Conservation (phyloP, 2,113 vertebrate genomes). For the Cephalopterus ornatus region DNA sequence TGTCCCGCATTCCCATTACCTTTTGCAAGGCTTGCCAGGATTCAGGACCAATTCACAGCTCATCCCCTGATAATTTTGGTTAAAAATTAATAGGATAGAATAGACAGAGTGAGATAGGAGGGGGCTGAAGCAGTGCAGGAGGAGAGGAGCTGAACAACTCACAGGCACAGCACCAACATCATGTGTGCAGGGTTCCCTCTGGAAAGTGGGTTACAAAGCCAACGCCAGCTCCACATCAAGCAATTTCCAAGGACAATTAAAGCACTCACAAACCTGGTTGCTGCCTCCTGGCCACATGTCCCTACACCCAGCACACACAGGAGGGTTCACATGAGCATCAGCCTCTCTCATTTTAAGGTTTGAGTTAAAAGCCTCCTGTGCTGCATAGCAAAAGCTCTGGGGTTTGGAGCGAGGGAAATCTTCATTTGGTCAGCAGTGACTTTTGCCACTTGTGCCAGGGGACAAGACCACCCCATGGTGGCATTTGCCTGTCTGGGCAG, state of each 20-base stretch:
- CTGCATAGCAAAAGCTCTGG: rapidly evolving
- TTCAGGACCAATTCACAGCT: not conserved
- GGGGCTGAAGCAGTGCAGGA: not conserved
- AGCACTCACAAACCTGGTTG: not conserved
- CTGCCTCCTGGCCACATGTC: not conserved
- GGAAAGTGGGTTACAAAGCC: not conserved
- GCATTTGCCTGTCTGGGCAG: not conserved
- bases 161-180: not conserved
- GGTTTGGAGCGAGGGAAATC: not conserved
- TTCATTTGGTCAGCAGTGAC: not conserved
- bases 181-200: rapidly evolving
- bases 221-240: not conserved
- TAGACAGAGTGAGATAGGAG: not conserved
- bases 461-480: not conserved
- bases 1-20: not conserved
- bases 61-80: not conserved
- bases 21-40: not conserved
- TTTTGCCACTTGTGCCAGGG: not conserved
- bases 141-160: not conserved
- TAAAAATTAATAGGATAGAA: not conserved
- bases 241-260: not conserved
- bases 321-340: not conserved
- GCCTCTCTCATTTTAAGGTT: not conserved
- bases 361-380: not conserved
- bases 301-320: not conserved